Evolutionary conservation across 92 coral and sea anemone genomes (phyloP).

Genomic region (Porites cylindrica): DNA sequence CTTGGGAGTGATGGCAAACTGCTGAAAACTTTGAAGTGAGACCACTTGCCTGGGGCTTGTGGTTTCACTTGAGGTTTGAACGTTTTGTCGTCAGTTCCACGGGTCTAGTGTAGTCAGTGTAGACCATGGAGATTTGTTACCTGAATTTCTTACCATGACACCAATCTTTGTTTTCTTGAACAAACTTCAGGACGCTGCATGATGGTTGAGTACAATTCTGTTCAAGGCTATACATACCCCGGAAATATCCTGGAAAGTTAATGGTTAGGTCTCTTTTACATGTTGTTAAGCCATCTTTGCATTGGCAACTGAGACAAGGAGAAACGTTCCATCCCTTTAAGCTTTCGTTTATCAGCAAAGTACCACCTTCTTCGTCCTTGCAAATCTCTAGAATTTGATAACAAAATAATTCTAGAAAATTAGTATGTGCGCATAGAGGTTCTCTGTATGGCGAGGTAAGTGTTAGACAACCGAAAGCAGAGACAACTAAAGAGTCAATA

Average conservation of each 20-base stretch:
- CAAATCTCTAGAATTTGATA: conserved; percentile 18
- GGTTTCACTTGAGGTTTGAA: too few relatives aligned
- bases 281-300: conserved; percentile 5
- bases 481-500: too few relatives aligned
- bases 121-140: neutral
- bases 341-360: neutral
- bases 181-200: conserved; percentile 32
- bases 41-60: too few relatives aligned
- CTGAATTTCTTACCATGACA: neutral
- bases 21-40: too few relatives aligned
- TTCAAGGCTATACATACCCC: neutral
- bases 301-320: conserved; percentile 17
- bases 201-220: conserved; percentile 30
- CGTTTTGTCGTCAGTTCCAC: too few relatives aligned
- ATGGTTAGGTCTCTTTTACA: conserved; percentile 7
- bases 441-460: too few relatives aligned
- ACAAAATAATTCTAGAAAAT: neutral
- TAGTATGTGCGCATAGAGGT: neutral
- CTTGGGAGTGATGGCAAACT: too few relatives aligned
- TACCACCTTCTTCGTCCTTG: conserved; percentile 25
- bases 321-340: conserved; percentile 24
- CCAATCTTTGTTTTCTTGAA: neutral
- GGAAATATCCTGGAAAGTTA: conserved; percentile 19
- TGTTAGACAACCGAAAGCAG: too few relatives aligned
- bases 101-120: too few relatives aligned